These are phyloP conservation scores for Aptenodytes forsteri DNA, from an alignment of 2,113 vertebrate species.

Conservation along the genomic window DNA sequence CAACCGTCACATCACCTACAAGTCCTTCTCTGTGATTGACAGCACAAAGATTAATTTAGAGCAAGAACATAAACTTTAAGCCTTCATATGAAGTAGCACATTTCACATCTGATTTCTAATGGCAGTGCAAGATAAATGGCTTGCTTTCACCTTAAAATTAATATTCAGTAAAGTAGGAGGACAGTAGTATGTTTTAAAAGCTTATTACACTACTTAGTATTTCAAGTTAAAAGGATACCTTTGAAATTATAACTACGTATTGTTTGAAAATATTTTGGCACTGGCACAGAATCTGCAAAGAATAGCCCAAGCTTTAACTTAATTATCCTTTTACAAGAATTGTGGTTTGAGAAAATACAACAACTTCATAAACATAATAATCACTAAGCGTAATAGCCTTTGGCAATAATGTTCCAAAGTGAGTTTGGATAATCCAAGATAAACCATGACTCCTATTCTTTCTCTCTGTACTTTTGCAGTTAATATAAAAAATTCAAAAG, in stretches of 20 bases:
- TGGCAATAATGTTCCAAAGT: conserved; percentile 42
- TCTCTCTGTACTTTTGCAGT: not conserved
- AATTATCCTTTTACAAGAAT: conserved; percentile 56
- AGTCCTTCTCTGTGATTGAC: not conserved
- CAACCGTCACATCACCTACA: not conserved
- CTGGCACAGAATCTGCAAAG: conserved; percentile 25
- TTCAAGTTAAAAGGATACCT: conserved; percentile 12
- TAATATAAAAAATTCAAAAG: conserved; percentile 17
- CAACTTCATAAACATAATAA: conserved; percentile 44
- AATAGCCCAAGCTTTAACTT: conserved; percentile 29
- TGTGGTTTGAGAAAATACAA: conserved; percentile 58
- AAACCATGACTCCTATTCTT: conserved; percentile 31
- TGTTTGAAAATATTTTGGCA: conserved; percentile 42
- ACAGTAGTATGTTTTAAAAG: not conserved
- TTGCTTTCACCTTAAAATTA: not conserved
- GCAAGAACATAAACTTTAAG: not conserved
- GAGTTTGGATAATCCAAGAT: conserved; percentile 40
- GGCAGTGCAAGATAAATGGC: not conserved
- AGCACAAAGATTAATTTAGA: not conserved
- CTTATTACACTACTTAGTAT: not conserved
- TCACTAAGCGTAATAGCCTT: conserved; percentile 22
- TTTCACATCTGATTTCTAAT: not conserved
- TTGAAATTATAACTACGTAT: not conserved
- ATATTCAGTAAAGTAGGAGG: not conserved
- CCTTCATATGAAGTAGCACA: not conserved